Base-by-base conservation (phyloP, 2,888 invertebrate genomes). In the Lasioglossum villosulum region DNA sequence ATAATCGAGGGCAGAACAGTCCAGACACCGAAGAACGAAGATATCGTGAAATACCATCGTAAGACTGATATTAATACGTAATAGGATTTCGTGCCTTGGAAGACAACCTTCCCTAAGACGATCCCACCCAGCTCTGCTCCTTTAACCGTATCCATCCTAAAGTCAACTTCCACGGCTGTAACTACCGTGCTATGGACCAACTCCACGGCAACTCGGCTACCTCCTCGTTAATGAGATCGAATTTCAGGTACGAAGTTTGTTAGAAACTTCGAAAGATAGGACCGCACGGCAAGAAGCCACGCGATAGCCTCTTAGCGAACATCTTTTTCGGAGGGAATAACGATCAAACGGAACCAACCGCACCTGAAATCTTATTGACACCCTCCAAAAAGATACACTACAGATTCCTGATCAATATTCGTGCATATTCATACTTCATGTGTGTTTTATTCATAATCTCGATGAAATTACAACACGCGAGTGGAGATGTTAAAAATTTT, bases 201-300 rank as follows among this genome's bases (percentile, higher is more conserved):
- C 79, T 89, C 63, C 37, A 37, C 52, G 75, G 78, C 80, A 85
- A 71, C 87, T 80, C 87, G 66, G 72, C 72, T 83, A 70, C 39
- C 72, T 76, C 56, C 68, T 52, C 75, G 66, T 86, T 89, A 90
- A 90, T 86, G 90, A 88, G 85, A 89, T 89, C 87, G 80, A 90
- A 85, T 89, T 83, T 87, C 85, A 71, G 48, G 56, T 45, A 52
- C 52, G 37, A 87, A 89, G 82, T 88, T 87, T 86, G 73, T 87
- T 77, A 59, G 66, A 63, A 81, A 87, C 82, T 87, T 80, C 12
- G 86, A 37, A 59, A 78, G 52, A 23, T 75, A 56, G 52, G 73
- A 52, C 34, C 10, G 14, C 30, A n/a, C 19, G 12, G 30, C n/a
- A 70, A 70, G 39, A 70, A 70, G 39, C 70, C n/a, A 39, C n/a